Conservation (phyloP, 1,140 invertebrate genomes). For the Dreissena rostriformis region DNA sequence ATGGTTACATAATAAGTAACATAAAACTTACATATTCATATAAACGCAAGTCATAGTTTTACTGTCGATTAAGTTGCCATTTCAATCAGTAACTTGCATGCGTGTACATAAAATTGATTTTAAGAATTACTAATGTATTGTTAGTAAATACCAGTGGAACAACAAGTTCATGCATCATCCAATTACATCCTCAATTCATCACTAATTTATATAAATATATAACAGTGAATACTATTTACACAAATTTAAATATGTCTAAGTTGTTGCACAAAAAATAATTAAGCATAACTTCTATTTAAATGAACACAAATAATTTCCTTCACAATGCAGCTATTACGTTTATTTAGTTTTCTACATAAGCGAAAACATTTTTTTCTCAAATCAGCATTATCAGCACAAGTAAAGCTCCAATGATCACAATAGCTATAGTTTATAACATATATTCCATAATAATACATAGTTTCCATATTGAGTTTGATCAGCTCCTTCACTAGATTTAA, state of each 20-base stretch:
- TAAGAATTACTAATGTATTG: too few relatives aligned
- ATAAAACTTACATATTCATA: too few relatives aligned
- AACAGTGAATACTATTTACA: neutral
- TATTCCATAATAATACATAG: neutral
- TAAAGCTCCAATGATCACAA: neutral
- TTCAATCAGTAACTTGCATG: too few relatives aligned
- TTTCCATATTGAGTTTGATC: neutral
- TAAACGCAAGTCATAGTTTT: too few relatives aligned
- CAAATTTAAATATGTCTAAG: neutral
- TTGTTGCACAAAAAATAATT: constrained; percentile 5
- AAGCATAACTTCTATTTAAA: neutral
- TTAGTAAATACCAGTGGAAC: too few relatives aligned
- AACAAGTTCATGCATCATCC: neutral
- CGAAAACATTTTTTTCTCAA: constrained; percentile 17
- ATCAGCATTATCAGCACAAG: neutral
- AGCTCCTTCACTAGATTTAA: neutral
- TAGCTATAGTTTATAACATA: neutral
- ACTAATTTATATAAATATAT: neutral
- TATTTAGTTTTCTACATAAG: constrained; percentile 1
- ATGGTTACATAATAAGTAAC: too few relatives aligned
- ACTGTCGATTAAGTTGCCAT: too few relatives aligned
- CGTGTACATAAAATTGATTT: too few relatives aligned
- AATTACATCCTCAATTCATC: neutral
- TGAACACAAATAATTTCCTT: neutral
- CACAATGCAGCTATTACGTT: neutral